These are phyloP conservation scores for Gerris lacustris DNA, from an alignment of 2,888 invertebrate species.

Conservation along the genomic window DNA sequence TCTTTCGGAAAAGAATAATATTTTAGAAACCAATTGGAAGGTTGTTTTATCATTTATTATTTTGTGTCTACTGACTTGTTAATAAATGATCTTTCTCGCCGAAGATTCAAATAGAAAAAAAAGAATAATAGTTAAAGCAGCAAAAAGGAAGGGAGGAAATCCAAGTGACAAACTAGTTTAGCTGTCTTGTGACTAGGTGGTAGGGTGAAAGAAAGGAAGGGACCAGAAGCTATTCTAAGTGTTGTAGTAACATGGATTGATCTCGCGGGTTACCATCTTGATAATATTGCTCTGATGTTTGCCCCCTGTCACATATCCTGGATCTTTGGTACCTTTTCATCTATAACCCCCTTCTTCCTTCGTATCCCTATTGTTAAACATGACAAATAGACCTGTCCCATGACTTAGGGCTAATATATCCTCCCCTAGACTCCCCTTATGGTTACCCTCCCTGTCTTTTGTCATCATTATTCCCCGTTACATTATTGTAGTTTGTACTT, in stretches of 20 bases:
- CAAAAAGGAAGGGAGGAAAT: neutral
- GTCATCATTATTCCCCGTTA: neutral
- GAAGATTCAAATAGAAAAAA: too few relatives aligned
- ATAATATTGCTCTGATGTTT: neutral
- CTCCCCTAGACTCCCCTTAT: neutral
- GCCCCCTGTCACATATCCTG: neutral
- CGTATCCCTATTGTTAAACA: neutral
- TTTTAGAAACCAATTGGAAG: too few relatives aligned
- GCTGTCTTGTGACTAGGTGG: neutral
- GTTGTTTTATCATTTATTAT: too few relatives aligned
- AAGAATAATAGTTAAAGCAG: too few relatives aligned
- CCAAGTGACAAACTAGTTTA: neutral
- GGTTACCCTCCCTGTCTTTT: neutral
- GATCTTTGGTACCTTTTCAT: neutral
- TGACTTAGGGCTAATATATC: neutral
- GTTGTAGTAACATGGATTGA: neutral
- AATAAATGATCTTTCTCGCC: too few relatives aligned
- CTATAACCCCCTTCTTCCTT: neutral
- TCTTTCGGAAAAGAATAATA: too few relatives aligned
- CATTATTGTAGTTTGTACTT: too few relatives aligned
- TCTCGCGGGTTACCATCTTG: conserved; percentile 1
- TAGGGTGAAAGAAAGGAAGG: too few relatives aligned
- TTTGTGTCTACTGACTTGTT: too few relatives aligned
- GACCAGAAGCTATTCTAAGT: too few relatives aligned
- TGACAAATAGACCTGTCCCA: neutral